Base-by-base conservation (phyloP, 2,797 vertebrate genomes). In the Caiman crocodilus region DNA sequence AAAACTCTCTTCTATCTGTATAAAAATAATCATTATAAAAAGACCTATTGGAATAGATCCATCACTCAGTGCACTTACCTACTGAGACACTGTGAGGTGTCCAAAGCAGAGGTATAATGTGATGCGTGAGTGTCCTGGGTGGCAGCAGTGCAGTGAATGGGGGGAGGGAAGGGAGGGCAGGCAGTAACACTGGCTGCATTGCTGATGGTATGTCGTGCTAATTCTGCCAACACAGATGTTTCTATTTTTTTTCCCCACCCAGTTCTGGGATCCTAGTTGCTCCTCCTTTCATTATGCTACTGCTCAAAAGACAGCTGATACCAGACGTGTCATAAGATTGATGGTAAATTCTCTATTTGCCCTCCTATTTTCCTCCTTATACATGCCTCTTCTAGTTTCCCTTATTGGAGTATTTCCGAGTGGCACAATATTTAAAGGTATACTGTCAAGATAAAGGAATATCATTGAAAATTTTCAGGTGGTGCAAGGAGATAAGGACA, bases 321-420 rank as follows among this genome's bases (percentile, higher is more conserved):
- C 9, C 6, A 59, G 58, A 59, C 58, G 9, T 59, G 16, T 59
- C 3, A 59, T 59, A 21, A 59, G 18, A 59, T 59, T 59, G 7
- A 6, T 21, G 21, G 16, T 59, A 21, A 59, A 59, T 17, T 59
- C 17, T 59, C 0, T 25, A 2, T 2, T 3, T 75, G 5, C 14
- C 6, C 2, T n/a, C 75, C 25, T n/a, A n/a, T n/a, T n/a, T n/a
- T n/a, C n/a, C 1, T 1, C 3, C n/a, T 55, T 6, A 2, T 17
- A 58, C 2, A 17, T 59, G 18, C 8, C 2, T 26, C 1, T 76
- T 32, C 35, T 32, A 59, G 58, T 17, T 17, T 59, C 21, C 16
- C 21, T 10, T 85, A 74, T 32, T 26, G 15, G 64, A 63, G 50
- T 11, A 3, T 3, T 9, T 58, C 26, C 75, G 25, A 26, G 13